Percentiles rank a stretch among this genome's conserved stretches.
Evolutionary conservation across 2,797 vertebrate genomes (phyloP).

Genomic region (Eulemur coronatus): DNA sequence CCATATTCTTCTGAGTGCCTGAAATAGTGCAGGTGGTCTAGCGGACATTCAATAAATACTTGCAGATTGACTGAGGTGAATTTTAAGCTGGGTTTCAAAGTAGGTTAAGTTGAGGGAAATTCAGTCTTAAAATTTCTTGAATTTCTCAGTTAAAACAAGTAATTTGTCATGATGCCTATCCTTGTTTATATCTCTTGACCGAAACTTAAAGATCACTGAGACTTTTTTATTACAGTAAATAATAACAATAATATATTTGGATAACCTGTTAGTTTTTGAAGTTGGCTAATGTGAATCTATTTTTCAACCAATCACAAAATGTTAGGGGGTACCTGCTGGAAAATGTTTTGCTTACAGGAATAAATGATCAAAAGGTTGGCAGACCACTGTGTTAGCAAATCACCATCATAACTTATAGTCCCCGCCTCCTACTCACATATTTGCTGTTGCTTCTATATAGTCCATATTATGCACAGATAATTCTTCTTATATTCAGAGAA

Average conservation of each 20-base stretch:
- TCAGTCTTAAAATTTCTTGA: background rate
- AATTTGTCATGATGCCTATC: background rate
- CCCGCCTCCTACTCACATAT: background rate
- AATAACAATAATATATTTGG: background rate
- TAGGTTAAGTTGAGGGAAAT: background rate
- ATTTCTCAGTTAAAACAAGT: conserved; percentile 10
- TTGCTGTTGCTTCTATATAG: background rate
- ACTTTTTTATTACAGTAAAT: background rate
- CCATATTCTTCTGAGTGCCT: background rate
- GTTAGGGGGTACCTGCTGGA: background rate
- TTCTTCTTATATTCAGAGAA: background rate
- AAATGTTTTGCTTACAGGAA: background rate
- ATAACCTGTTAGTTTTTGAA: background rate
- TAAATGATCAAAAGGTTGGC: background rate
- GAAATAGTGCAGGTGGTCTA: background rate
- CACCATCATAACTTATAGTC: background rate
- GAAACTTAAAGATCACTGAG: background rate
- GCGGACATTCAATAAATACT: background rate
- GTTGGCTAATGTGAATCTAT: background rate
- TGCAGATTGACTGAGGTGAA: background rate
- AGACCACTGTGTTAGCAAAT: background rate
- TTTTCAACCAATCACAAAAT: conserved; percentile 1
- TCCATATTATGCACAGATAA: background rate
- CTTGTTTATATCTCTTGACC: background rate
- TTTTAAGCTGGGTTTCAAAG: background rate